Conservation (phyloP, 2,888 invertebrate species). For the Pantelozetes paolii region DNA sequence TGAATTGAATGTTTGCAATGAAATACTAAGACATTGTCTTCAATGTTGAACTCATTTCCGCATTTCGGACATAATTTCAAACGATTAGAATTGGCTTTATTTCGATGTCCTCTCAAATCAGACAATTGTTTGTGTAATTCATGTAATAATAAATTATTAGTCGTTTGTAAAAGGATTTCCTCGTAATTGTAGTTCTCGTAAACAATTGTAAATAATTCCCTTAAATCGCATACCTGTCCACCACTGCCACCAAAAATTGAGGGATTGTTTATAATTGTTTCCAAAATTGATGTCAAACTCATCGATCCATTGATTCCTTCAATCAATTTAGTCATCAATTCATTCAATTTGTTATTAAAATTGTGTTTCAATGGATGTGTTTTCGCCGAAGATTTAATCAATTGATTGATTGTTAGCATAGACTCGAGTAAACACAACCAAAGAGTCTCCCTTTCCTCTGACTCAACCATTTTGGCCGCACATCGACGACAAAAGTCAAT, state of each 20-base stretch:
- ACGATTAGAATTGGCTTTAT: slow-evolving; percentile 51
- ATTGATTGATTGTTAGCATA: slow-evolving; percentile 14
- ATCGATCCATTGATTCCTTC: slow-evolving; percentile 13
- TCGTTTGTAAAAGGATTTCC: slow-evolving; percentile 65
- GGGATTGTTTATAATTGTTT: slow-evolving; percentile 28
- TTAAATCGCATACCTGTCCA: slow-evolving; percentile 58
- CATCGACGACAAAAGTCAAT: slow-evolving; percentile 57
- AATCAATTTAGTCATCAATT: slow-evolving; percentile 29
- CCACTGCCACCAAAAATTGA: not conserved
- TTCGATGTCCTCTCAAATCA: slow-evolving; percentile 51
- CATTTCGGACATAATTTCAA: slow-evolving; percentile 52
- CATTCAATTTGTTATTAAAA: slow-evolving; percentile 5
- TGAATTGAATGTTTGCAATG: slow-evolving; percentile 46
- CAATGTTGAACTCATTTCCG: slow-evolving; percentile 46
- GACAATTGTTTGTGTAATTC: slow-evolving; percentile 62
- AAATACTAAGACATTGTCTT: slow-evolving; percentile 12
- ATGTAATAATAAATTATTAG: slow-evolving; percentile 63
- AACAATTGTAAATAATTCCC: slow-evolving; percentile 61
- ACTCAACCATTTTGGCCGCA: slow-evolving; percentile 53
- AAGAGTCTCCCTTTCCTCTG: slow-evolving; percentile 55
- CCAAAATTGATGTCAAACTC: slow-evolving; percentile 19
- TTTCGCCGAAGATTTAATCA: slow-evolving; percentile 5
- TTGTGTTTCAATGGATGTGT: slow-evolving; percentile 2
- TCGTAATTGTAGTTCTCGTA: slow-evolving; percentile 72
- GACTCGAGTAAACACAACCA: slow-evolving; percentile 56